Evolutionary conservation across 2,797 vertebrate genomes (phyloP).

Genomic region (Chiloscyllium punctatum): DNA sequence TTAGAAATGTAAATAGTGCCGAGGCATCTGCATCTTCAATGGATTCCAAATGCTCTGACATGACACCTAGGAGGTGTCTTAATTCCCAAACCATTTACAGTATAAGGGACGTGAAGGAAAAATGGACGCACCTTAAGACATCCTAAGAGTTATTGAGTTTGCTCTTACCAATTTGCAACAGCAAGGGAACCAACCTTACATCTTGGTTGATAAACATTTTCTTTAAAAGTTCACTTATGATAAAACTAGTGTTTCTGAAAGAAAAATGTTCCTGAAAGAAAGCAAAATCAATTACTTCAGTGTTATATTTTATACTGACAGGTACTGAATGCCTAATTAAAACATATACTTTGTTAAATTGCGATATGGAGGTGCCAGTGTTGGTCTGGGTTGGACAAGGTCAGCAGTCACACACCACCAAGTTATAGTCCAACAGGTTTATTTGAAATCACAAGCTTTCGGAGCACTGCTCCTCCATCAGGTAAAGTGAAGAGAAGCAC

Average conservation of each 20-base stretch:
- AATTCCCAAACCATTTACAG: not conserved
- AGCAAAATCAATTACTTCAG: not conserved
- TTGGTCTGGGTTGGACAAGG: no score
- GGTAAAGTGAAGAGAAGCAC: no score
- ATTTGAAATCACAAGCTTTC: no score
- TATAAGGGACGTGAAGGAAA: not conserved
- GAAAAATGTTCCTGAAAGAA: not conserved
- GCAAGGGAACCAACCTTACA: not conserved
- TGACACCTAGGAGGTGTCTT: not conserved
- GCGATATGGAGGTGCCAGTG: no score
- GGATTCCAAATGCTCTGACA: conserved; percentile 10
- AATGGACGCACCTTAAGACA: not conserved
- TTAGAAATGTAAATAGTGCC: conserved; percentile 7
- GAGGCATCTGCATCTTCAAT: not conserved
- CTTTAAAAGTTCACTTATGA: not conserved
- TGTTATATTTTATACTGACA: not conserved
- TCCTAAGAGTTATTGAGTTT: not conserved
- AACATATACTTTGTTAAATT: not conserved
- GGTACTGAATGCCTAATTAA: not conserved
- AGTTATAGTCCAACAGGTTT: no score
- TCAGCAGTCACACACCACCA: no score
- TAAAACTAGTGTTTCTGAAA: not conserved
- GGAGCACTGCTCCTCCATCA: no score
- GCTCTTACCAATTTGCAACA: not conserved
- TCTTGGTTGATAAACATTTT: not conserved